Conservation (phyloP, 2,888 invertebrate genomes). For the Masnerella sp. region DNA sequence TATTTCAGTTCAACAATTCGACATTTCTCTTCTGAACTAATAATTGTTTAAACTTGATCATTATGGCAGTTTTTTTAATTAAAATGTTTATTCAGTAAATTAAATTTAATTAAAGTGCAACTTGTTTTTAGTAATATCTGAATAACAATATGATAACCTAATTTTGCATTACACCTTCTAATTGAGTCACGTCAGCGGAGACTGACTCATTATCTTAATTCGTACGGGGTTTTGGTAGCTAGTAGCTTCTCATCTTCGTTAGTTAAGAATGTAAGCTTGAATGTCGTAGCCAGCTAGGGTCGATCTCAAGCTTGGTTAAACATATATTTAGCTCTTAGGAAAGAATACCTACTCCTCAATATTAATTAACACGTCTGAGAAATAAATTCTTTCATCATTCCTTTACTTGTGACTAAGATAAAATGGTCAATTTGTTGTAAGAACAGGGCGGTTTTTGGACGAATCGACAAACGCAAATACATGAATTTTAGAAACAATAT, state of each 20-base stretch:
- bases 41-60: no score
- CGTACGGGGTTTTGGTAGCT: constrained; percentile 14
- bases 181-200: constrained; percentile 16
- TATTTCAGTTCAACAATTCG: no score
- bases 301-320: neutral
- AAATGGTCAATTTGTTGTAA: neutral
- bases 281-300: constrained; percentile 14
- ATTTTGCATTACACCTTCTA: constrained; percentile 6
- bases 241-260: constrained; percentile 24
- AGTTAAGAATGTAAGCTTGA: constrained; percentile 12
- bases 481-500: no score
- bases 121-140: neutral
- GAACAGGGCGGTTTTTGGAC: neutral
- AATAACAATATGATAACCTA: constrained; percentile 2
- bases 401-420: neutral
- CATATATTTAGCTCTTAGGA: neutral
- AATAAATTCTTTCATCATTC: neutral
- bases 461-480: no score
- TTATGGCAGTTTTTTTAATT: no score
- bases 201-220: constrained; percentile 15
- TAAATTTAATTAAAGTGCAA: no score
- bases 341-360: neutral
- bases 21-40: no score
- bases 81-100: no score
- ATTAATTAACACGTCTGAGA: neutral